A percentile compares a stretch with the other conserved stretches of the same genome.
Conservation (phyloP, 64 coral and sea anemone species). For the Acropora tenuis region DNA sequence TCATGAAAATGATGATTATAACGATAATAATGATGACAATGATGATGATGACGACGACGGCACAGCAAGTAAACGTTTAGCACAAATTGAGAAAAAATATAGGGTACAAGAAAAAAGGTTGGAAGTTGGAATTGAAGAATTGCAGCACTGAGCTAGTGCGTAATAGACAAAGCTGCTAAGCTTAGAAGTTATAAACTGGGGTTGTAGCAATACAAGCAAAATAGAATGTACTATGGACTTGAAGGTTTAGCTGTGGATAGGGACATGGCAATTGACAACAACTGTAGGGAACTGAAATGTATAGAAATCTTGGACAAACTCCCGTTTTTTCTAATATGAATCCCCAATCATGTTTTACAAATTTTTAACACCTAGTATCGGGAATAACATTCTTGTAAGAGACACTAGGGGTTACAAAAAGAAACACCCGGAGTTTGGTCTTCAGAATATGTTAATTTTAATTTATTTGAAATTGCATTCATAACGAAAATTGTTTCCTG, state of each 20-base stretch:
- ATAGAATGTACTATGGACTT: background rate
- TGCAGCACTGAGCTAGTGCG: background rate
- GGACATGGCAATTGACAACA: background rate
- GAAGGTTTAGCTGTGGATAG: background rate
- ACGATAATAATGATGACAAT: background rate
- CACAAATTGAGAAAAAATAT: background rate
- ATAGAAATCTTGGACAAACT: background rate
- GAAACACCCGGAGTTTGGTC: background rate
- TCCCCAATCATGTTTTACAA: background rate
- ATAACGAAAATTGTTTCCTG: background rate
- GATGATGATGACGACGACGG: background rate
- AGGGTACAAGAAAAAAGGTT: constrained; percentile 1
- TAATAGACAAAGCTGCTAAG: background rate
- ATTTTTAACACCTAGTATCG: background rate
- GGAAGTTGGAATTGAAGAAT: background rate
- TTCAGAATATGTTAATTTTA: background rate
- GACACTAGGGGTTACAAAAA: background rate
- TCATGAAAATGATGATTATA: background rate
- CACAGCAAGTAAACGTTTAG: background rate
- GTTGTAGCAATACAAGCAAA: background rate
- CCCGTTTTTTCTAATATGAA: background rate
- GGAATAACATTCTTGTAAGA: background rate
- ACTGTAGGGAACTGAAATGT: background rate
- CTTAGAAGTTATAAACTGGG: background rate
- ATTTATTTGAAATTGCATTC: background rate